Conservation (phyloP, 2,113 vertebrate species). For the Laticauda colubrina region DNA sequence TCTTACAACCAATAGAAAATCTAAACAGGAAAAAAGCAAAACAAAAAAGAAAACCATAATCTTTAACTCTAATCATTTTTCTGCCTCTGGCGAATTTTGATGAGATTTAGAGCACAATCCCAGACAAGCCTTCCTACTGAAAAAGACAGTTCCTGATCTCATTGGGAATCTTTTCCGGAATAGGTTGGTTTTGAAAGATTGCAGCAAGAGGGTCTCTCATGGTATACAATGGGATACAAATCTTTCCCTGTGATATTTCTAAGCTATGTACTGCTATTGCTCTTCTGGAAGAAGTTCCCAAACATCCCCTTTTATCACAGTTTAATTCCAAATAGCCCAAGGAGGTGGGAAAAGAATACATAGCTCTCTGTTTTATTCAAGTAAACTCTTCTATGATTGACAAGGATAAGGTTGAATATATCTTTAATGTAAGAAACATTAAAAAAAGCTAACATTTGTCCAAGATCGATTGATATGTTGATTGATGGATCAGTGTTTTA, state of each 20-base stretch:
- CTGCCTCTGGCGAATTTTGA: background rate
- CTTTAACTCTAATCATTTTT: background rate
- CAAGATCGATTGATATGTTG: background rate
- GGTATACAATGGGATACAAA: background rate
- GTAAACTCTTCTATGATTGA: background rate
- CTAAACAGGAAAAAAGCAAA: background rate
- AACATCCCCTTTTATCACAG: background rate
- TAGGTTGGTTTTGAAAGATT: background rate
- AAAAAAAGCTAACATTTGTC: background rate
- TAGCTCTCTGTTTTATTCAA: background rate
- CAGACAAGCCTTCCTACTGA: background rate
- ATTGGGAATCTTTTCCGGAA: background rate
- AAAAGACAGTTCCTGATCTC: background rate
- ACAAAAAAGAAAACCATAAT: background rate
- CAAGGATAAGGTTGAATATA: background rate
- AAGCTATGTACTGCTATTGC: background rate
- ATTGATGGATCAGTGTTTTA: background rate
- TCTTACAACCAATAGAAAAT: background rate
- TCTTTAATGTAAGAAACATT: background rate
- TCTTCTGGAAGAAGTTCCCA: background rate
- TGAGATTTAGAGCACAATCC: background rate
- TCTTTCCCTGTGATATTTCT: background rate
- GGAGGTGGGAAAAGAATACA: background rate
- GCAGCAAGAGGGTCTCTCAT: background rate
- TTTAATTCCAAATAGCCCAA: background rate